Conservation (phyloP, 2,113 vertebrate genomes). For the Cyprinodon variegatus region DNA sequence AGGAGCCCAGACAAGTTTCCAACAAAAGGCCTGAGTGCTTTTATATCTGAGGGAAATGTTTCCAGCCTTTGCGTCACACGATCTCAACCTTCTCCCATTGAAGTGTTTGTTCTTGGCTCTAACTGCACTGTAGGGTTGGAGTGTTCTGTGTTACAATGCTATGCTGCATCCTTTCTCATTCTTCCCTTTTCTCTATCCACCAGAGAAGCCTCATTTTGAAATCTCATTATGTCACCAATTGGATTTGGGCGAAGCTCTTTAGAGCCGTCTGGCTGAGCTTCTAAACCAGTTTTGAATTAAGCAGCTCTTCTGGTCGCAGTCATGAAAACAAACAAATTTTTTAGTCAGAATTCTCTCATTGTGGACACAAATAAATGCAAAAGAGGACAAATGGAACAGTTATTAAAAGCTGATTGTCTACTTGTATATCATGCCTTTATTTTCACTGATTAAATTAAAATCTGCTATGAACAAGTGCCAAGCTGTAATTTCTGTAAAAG, state of each 20-base stretch:
- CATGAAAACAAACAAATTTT: constrained; percentile 57
- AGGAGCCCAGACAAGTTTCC: constrained; percentile 49
- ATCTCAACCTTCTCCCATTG: constrained; percentile 22
- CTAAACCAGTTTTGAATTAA: constrained; percentile 81
- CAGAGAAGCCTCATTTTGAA: constrained; percentile 59
- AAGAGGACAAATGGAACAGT: neutral
- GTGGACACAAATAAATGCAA: constrained; percentile 3
- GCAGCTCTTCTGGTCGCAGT: constrained; percentile 65
- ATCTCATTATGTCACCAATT: constrained; percentile 80
- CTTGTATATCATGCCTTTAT: neutral
- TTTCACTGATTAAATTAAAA: constrained; percentile 6
- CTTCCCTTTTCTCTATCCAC: constrained; percentile 33
- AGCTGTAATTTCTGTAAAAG: constrained; percentile 27
- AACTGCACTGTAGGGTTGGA: neutral
- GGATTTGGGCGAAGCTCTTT: constrained; percentile 78
- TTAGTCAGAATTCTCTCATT: constrained; percentile 27
- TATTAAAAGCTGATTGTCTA: neutral
- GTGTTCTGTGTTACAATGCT: constrained; percentile 13
- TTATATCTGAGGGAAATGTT: constrained; percentile 67
- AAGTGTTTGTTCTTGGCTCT: constrained; percentile 11
- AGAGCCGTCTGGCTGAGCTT: constrained; percentile 79
- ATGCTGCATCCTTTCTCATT: constrained; percentile 1
- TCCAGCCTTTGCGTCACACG: constrained; percentile 21
- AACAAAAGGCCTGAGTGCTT: constrained; percentile 69
- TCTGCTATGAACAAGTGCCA: constrained; percentile 35